Evolutionary conservation across 1,140 invertebrate species (phyloP), one percentile per base, ranked within the genome.

Genomic region (Sitodiplosis mosellana): DNA sequence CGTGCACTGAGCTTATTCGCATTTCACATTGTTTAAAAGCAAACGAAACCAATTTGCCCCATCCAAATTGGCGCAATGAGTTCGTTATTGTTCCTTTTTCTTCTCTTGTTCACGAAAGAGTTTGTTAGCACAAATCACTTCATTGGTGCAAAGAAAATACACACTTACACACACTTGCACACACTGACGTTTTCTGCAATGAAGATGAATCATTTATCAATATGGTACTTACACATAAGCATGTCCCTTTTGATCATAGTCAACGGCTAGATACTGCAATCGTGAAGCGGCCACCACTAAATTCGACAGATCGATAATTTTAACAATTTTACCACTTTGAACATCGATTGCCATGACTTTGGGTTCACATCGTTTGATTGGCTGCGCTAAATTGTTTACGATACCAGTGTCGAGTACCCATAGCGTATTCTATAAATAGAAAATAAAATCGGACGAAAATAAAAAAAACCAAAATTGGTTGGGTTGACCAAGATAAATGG

Each of bases 401-500:
- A 80, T 66, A 34, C 80, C 80, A 37, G 69, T 69, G 54, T 82
- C 79, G 42, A 83, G 61, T 2, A 74, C 68, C 80, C 80, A 83
- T 1, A 82, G 57, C n/a, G 76, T 69, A 49, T 74, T 73, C 56
- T 74, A 59, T 15, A 57, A 56, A 17, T 22, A 48, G 49, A 52
- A 12, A 27, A 27, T 27, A 10, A 27, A 27, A 27, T 27, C 3
- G 10, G 27, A 27, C 27, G 10, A 27, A 27, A 10, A 27, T 38
- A 4, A 38, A n/a, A 38, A 38, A 38, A n/a, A 5, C 2, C 17
- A 38, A 17, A 34, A 34, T 34, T n/a, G n/a, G n/a, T n/a, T n/a
- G n/a, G n/a, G n/a, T 27, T 27, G 27, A 27, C 27, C 27, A 27
- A 3, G 27, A 27, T 27, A 27, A 27, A 10, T 27, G 27, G 27